phyloP scores from a whole-genome alignment of 2,113 vertebrate species.

The Phylloscopus trochilus region DNA sequence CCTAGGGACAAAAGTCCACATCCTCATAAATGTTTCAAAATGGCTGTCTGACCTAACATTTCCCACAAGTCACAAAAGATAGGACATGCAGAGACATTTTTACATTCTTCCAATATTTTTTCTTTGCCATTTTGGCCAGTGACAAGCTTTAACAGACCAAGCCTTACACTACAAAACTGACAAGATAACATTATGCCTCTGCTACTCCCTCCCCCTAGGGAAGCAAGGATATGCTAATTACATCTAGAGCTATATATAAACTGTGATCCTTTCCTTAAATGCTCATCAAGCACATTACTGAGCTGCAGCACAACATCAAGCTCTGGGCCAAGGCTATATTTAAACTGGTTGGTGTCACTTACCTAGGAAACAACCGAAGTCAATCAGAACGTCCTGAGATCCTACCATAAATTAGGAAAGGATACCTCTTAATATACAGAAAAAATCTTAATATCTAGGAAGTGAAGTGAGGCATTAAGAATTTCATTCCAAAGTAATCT shows the following conservation, averaged over 20 bases:
- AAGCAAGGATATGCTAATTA: neutral
- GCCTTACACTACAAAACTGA: neutral
- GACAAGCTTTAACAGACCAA: neutral
- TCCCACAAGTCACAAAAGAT: neutral
- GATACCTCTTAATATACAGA: neutral
- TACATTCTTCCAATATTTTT: neutral
- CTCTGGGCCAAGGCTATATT: neutral
- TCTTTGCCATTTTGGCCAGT: neutral
- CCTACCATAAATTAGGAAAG: neutral
- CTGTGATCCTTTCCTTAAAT: neutral
- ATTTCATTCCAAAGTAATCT: neutral
- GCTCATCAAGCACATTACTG: neutral
- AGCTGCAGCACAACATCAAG: neutral
- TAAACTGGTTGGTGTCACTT: neutral
- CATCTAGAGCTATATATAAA: neutral
- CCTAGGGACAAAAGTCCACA: neutral
- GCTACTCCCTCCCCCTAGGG: neutral
- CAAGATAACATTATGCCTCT: fast-evolving
- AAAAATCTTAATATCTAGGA: neutral
- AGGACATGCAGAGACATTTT: neutral
- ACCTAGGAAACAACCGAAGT: neutral
- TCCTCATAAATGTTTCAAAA: neutral
- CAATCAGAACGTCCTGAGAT: neutral
- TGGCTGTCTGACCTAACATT: neutral
- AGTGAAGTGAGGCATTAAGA: neutral